A percentile compares a stretch with the other conserved stretches of the same genome.
Evolutionary conservation across 2,888 invertebrate species (phyloP).

Genomic region (Sthenelais limicola): DNA sequence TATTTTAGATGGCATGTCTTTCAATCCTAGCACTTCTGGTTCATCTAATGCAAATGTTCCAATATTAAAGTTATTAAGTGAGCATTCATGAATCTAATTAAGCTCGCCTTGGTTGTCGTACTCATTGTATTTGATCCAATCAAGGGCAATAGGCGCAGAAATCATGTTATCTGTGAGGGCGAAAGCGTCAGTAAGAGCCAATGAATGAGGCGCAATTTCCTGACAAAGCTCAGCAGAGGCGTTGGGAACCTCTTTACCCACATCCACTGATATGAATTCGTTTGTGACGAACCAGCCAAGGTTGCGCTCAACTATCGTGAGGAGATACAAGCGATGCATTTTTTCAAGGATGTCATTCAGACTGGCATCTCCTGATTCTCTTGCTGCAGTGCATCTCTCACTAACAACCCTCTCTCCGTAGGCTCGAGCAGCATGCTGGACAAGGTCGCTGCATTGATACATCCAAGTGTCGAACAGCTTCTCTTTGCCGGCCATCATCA

Average conservation of each 20-base stretch:
- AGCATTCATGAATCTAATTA: too few species aligned
- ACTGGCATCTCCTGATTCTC: constrained; percentile 43
- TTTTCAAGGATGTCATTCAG: constrained; percentile 41
- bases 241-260: constrained; percentile 30
- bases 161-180: constrained; percentile 47
- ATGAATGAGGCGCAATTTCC: constrained; percentile 47
- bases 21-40: too few species aligned
- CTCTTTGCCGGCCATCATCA: constrained; percentile 45
- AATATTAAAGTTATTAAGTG: too few species aligned
- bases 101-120: constrained; percentile 52
- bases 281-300: constrained; percentile 46
- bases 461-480: constrained; percentile 54
- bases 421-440: constrained; percentile 50
- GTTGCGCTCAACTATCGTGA: constrained; percentile 45
- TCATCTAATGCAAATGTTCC: too few species aligned
- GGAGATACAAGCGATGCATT: constrained; percentile 48
- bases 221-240: constrained; percentile 43
- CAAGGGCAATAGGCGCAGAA: constrained; percentile 52
- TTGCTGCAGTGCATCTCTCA: constrained; percentile 47
- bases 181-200: constrained; percentile 49
- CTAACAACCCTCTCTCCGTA: constrained; percentile 50
- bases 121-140: constrained; percentile 53
- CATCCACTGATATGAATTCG: constrained; percentile 35
- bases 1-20: too few species aligned
- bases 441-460: constrained; percentile 52